Evolutionary conservation across 2,797 vertebrate genomes (phyloP), one percentile per base, ranked within the genome.

Genomic region (Sorex maritimensis): DNA sequence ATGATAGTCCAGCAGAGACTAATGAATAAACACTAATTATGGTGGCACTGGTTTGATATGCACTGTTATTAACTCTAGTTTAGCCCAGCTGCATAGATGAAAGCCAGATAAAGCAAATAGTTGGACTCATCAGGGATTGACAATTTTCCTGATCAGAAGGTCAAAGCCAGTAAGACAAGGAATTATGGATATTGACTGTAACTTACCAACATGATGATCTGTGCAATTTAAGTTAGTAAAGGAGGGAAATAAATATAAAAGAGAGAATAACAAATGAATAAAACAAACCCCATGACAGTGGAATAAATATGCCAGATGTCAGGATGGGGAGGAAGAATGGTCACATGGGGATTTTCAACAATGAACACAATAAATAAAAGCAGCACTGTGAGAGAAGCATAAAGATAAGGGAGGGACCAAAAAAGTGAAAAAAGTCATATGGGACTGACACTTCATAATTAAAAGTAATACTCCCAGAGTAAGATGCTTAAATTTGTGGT

Each of bases 101-200:
- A 84, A 55, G 13, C 24, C 17, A 58, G 21, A 86, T n/a, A 38
- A 80, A 80, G 6, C 1, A 67, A 68, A 55, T 0, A 19, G 58
- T 3, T 94, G 24, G 17, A 10, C 79, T 86, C 38, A 30, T n/a
- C 26, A 24, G 34, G 23, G 8, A 11, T 30, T 68, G 6, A n/a
- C 67, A 1, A 61, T 92, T 86, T 94, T 77, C 73, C 63, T 81
- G 24, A 46, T 44, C 14, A 26, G 23, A 65, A 90, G 28, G 58
- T 85, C 26, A 58, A 89, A 91, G 55, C 4, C 23, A 68, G 7
- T 19, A 24, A 13, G 13, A 3, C 12, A 69, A 6, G 30, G 12
- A 61, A 81, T 61, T 75, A 30, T 12, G 21, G 28, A 6, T 81
- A 38, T 38, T 73, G 34, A 21, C 15, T 24, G 34, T 1, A 90